Percentiles rank a stretch among this genome's conserved stretches.
These are phyloP conservation scores for Drosophila recens DNA, from an alignment of 2,888 invertebrate genomes.

Conservation along the genomic window DNA sequence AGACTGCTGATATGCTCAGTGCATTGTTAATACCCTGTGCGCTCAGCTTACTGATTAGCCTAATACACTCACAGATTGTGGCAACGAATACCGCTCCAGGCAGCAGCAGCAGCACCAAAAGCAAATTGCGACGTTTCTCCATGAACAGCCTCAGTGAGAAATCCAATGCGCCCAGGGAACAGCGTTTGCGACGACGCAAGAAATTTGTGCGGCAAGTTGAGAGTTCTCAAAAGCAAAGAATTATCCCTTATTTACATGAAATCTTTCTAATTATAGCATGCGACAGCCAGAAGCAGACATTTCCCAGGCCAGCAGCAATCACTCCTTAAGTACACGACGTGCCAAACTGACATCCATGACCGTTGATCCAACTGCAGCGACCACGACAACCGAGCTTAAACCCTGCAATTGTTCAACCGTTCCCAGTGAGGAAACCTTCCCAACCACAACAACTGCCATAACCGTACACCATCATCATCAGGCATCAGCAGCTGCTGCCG, in stretches of 20 bases:
- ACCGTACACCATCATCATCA: slow-evolving; percentile 28
- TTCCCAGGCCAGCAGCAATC: slow-evolving; percentile 55
- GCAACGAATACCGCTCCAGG: slow-evolving; percentile 87
- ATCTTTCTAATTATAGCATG: slow-evolving; percentile 49
- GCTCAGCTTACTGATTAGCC: slow-evolving; percentile 90
- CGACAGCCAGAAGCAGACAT: slow-evolving; percentile 76
- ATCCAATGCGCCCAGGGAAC: slow-evolving; percentile 66
- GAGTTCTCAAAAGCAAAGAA: background rate
- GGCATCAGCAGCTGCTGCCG: slow-evolving; percentile 25
- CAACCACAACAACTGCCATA: slow-evolving; percentile 58
- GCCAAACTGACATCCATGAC: slow-evolving; percentile 38
- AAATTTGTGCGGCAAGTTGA: slow-evolving; percentile 82
- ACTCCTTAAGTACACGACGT: slow-evolving; percentile 37
- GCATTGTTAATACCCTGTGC: slow-evolving; percentile 90
- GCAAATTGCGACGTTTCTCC: slow-evolving; percentile 81
- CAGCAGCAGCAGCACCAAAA: slow-evolving; percentile 58
- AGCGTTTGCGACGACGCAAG: slow-evolving; percentile 79
- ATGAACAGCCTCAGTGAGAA: slow-evolving; percentile 70
- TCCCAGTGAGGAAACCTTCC: slow-evolving; percentile 56
- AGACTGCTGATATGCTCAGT: slow-evolving; percentile 87
- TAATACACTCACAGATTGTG: slow-evolving; percentile 93
- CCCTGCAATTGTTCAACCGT: slow-evolving; percentile 19
- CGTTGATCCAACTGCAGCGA: slow-evolving; percentile 20
- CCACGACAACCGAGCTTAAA: slow-evolving; percentile 23
- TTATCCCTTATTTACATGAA: background rate